Evolutionary conservation across 2,113 vertebrate species (phyloP).

Genomic region (Amphiprion ocellaris): DNA sequence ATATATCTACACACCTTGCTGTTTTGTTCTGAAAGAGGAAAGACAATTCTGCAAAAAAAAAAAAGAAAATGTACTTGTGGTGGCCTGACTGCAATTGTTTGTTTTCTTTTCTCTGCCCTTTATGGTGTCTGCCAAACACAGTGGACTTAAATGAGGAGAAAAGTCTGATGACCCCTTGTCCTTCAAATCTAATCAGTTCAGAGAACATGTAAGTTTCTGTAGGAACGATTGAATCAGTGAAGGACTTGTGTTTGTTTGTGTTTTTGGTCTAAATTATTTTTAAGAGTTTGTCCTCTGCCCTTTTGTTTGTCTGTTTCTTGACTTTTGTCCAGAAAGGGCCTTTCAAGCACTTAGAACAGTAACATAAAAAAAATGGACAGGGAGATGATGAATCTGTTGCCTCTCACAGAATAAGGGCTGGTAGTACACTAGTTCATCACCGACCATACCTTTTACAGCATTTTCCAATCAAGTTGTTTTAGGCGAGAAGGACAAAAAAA

Average conservation of each 20-base stretch:
- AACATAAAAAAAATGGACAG: slow-evolving; percentile 11
- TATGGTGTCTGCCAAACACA: slow-evolving; percentile 71
- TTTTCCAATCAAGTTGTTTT: slow-evolving; percentile 50
- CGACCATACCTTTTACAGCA: slow-evolving; percentile 53
- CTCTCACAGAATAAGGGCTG: slow-evolving; percentile 81
- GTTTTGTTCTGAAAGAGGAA: slow-evolving; percentile 55
- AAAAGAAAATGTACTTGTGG: slow-evolving; percentile 41
- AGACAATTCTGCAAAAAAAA: slow-evolving; percentile 52
- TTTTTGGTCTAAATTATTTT: slow-evolving; percentile 56
- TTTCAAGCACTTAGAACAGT: slow-evolving; percentile 63
- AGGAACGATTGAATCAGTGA: slow-evolving; percentile 52
- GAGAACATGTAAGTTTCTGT: slow-evolving; percentile 41
- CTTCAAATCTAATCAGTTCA: slow-evolving; percentile 53
- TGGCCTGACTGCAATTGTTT: slow-evolving; percentile 59
- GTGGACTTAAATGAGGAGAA: slow-evolving; percentile 67
- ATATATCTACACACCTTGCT: slow-evolving; percentile 42
- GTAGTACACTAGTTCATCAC: slow-evolving; percentile 75
- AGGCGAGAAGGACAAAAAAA: not conserved
- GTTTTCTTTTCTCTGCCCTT: slow-evolving; percentile 60
- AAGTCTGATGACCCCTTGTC: slow-evolving; percentile 68
- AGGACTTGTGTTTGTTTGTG: slow-evolving; percentile 43
- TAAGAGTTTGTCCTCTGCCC: slow-evolving; percentile 24
- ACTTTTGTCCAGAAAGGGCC: slow-evolving; percentile 44
- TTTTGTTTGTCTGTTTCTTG: slow-evolving; percentile 23
- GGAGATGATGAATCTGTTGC: slow-evolving; percentile 58